phyloP scores from a whole-genome alignment of 2,113 vertebrate genomes.

The Hepsetus odoe region DNA sequence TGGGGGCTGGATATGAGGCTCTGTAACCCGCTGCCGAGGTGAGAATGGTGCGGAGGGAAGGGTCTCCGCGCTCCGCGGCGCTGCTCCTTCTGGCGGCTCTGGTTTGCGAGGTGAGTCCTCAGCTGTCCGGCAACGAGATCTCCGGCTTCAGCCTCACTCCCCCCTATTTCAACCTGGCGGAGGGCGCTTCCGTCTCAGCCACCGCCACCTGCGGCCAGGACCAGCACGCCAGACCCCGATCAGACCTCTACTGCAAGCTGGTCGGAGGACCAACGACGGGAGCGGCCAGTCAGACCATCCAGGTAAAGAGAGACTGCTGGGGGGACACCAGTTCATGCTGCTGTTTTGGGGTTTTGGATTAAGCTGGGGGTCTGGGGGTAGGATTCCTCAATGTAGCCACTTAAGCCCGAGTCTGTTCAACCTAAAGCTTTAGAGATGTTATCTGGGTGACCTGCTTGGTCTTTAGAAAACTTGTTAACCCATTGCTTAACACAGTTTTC shows the following conservation, averaged over 20 bases:
- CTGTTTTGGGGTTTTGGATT: too few relatives aligned
- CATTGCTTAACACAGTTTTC: too few relatives aligned
- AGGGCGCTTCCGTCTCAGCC: slow-evolving; percentile 76
- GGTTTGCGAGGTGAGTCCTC: slow-evolving; percentile 41
- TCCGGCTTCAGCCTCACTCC: slow-evolving; percentile 81
- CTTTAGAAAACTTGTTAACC: too few relatives aligned
- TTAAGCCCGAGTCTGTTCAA: too few relatives aligned
- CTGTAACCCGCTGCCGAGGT: neutral
- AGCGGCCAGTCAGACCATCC: slow-evolving; percentile 78
- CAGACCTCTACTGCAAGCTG: slow-evolving; percentile 89
- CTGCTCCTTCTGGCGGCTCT: slow-evolving; percentile 37
- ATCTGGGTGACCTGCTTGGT: too few relatives aligned
- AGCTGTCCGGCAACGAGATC: slow-evolving; percentile 46
- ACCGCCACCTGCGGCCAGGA: slow-evolving; percentile 90
- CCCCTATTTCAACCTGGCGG: slow-evolving; percentile 88
- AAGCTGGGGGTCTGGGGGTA: too few relatives aligned
- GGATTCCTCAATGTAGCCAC: too few relatives aligned
- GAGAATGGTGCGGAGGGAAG: slow-evolving; percentile 71
- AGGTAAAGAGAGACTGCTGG: slow-evolving; percentile 72
- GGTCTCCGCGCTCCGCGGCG: slow-evolving; percentile 32
- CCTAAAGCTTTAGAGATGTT: too few relatives aligned
- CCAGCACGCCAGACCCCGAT: slow-evolving; percentile 64
- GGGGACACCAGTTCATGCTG: too few relatives aligned
- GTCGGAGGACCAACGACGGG: slow-evolving; percentile 83
- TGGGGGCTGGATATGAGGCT: slow-evolving; percentile 20